phyloP scores from a whole-genome alignment of 2,113 vertebrate species.

The Spermophilus dauricus region DNA sequence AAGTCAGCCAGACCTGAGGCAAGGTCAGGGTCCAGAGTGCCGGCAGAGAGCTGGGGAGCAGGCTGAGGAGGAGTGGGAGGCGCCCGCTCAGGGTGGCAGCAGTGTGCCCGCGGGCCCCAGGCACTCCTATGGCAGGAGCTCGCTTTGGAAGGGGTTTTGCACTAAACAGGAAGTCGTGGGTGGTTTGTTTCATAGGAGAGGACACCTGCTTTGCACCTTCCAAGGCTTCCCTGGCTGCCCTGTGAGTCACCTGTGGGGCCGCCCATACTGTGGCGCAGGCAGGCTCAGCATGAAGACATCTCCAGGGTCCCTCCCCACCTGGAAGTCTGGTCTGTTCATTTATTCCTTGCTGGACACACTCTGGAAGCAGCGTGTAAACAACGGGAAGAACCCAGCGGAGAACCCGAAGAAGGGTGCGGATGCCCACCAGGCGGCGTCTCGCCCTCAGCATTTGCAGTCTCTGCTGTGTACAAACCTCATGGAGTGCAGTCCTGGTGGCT shows the following conservation, averaged over 20 bases:
- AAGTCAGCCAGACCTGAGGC: neutral
- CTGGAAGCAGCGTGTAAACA: constrained; percentile 81
- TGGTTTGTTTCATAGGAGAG: neutral
- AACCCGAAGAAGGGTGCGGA: constrained; percentile 50
- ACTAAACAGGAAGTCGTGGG: neutral
- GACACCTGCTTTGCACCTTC: neutral
- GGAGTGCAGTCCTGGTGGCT: constrained; percentile 71
- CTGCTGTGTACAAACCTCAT: constrained; percentile 19
- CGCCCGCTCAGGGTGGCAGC: fast-evolving
- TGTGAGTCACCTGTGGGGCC: neutral
- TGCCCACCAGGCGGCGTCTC: constrained; percentile 76
- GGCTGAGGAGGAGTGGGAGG: too few species aligned
- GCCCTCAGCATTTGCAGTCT: constrained; percentile 74
- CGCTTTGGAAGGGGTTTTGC: neutral
- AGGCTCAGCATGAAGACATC: neutral
- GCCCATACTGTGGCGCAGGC: neutral
- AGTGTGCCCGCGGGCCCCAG: too few species aligned
- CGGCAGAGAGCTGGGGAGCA: fast-evolving
- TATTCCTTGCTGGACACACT: constrained; percentile 86
- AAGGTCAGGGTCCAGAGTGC: neutral
- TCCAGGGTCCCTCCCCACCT: neutral
- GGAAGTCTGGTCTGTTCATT: constrained; percentile 65
- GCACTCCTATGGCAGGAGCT: fast-evolving
- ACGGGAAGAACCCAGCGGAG: constrained; percentile 65
- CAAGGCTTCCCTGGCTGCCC: neutral